Conservation (phyloP, 35 echinoderm and acorn worm species). For the Apostichopus californicus region DNA sequence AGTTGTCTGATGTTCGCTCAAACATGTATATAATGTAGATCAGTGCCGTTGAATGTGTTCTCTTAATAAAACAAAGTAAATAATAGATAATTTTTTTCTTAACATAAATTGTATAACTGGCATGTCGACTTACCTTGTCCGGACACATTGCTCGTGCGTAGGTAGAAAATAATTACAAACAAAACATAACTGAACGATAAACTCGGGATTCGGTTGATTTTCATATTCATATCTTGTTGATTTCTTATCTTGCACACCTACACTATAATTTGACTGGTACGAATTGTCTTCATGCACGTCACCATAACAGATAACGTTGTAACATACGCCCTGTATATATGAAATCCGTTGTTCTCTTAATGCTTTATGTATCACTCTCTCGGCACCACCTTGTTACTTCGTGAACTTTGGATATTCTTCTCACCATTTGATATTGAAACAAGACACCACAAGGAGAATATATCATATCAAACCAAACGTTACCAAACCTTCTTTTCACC, state of each 20-base stretch:
- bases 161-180: not conserved
- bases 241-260: not conserved
- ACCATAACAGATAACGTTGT: not conserved
- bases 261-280: not conserved
- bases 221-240: not conserved
- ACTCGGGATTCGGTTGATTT: not conserved
- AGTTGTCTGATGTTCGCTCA: too few species aligned
- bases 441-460: not conserved
- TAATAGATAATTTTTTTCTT: too few species aligned
- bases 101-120: too few species aligned
- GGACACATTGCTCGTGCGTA: not conserved
- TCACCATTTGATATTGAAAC: not conserved
- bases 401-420: not conserved
- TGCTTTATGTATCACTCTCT: not conserved
- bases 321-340: not conserved
- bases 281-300: not conserved
- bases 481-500: not conserved
- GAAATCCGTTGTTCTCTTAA: not conserved
- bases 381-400: not conserved
- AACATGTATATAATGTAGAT: too few species aligned
- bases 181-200: not conserved
- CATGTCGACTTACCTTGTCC: not conserved
- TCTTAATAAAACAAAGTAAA: too few species aligned
- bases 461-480: not conserved
- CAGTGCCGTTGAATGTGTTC: too few species aligned